Evolutionary conservation across 2,888 invertebrate species (phyloP).

Genomic region (Myathropa florea): DNA sequence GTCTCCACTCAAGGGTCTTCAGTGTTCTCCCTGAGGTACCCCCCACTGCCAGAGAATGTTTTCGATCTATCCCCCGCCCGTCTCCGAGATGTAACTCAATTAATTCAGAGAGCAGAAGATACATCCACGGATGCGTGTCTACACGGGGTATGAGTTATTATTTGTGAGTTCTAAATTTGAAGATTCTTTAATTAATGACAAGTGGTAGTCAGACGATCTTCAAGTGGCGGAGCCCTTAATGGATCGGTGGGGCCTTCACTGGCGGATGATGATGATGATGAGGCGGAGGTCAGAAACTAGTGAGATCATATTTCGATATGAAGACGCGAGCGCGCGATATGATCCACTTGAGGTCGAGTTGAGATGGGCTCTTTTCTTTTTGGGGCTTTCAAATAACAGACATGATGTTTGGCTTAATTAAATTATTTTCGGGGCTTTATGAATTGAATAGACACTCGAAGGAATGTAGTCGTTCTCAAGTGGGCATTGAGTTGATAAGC

Average conservation of each 20-base stretch:
- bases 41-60: background rate
- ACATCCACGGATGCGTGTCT: too few relatives aligned
- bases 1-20: background rate
- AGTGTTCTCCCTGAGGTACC: background rate
- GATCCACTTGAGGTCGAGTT: background rate
- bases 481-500: background rate
- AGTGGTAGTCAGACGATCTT: slow-evolving; percentile 53
- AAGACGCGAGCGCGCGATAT: background rate
- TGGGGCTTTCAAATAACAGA: slow-evolving; percentile 1
- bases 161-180: slow-evolving; percentile 37
- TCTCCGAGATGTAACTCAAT: slow-evolving; percentile 40
- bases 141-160: background rate
- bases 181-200: slow-evolving; percentile 56
- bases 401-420: background rate
- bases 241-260: background rate
- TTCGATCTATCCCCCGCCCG: background rate
- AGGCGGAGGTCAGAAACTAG: slow-evolving; percentile 19
- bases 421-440: background rate
- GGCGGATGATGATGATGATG: background rate
- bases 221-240: slow-evolving; percentile 45
- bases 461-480: background rate
- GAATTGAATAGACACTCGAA: background rate
- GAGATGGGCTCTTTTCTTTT: background rate
- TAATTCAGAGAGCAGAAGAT: background rate
- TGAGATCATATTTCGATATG: slow-evolving; percentile 45